A percentile compares a stretch with the other conserved stretches of the same genome.
Evolutionary conservation across 1,140 invertebrate species (phyloP).

Genomic region (Portunus trituberculatus): DNA sequence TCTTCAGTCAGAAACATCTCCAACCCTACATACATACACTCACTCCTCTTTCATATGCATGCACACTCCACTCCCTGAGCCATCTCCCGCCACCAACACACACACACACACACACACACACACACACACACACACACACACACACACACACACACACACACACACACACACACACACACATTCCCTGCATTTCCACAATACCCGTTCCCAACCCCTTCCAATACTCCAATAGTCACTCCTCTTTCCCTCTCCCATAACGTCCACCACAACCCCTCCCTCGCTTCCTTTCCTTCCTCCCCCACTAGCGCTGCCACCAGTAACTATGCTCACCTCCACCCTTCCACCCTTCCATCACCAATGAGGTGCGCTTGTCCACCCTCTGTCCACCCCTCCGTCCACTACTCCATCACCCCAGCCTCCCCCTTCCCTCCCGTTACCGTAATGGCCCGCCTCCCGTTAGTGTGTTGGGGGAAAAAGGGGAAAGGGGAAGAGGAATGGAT

Average conservation of each 20-base stretch:
- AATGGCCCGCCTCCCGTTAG: conserved; percentile 17
- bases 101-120: not conserved
- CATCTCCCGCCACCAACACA: too few species aligned
- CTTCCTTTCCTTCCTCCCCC: not conserved
- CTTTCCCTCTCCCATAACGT: not conserved
- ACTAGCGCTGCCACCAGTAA: not conserved
- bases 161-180: conserved; percentile 18
- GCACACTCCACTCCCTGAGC: not conserved
- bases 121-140: not conserved
- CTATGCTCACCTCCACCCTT: not conserved
- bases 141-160: conserved; percentile 18
- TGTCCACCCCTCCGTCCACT: not conserved
- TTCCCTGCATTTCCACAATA: not conserved
- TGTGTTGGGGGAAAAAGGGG: not conserved
- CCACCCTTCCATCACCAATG: conserved; percentile 28
- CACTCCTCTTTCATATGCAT: not conserved
- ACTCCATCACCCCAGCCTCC: not conserved
- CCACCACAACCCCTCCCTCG: not conserved
- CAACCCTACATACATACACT: not conserved
- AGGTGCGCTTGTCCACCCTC: not conserved
- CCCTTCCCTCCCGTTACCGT: not conserved
- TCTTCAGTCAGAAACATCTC: not conserved
- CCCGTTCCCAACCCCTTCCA: not conserved
- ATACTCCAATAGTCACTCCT: conserved; percentile 13
- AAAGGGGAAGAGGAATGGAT: not conserved